Conservation (phyloP, 2,113 vertebrate genomes). For the Grus americana region DNA sequence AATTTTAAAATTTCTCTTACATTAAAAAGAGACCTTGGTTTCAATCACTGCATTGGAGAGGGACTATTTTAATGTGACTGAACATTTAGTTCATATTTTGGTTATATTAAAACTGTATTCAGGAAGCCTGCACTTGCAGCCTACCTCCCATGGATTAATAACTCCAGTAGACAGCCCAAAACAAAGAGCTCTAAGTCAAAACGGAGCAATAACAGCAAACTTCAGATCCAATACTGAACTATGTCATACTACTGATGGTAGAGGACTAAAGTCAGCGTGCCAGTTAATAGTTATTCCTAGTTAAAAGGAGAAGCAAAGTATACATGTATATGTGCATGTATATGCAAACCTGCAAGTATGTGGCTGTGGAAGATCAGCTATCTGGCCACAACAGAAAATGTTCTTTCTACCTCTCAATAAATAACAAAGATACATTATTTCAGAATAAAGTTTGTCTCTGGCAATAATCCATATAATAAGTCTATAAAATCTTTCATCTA, state of each 20-base stretch:
- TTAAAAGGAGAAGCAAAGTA: not conserved
- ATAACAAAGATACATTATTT: not conserved
- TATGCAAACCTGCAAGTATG: not conserved
- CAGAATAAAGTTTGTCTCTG: not conserved
- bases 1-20: not conserved
- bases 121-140: not conserved
- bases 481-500: not conserved
- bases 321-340: accelerated
- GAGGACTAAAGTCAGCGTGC: not conserved
- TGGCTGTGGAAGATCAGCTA: not conserved
- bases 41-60: not conserved
- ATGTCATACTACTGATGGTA: not conserved
- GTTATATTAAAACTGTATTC: not conserved
- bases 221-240: not conserved
- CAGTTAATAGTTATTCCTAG: not conserved
- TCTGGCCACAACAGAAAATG: not conserved
- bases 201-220: not conserved
- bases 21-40: not conserved
- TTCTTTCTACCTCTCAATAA: not conserved
- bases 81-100: not conserved
- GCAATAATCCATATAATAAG: not conserved
- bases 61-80: not conserved
- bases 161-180: not conserved
- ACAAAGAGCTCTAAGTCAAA: not conserved
- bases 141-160: not conserved